Conservation (phyloP, 2,888 invertebrate genomes). For the Rutpela maculata region DNA sequence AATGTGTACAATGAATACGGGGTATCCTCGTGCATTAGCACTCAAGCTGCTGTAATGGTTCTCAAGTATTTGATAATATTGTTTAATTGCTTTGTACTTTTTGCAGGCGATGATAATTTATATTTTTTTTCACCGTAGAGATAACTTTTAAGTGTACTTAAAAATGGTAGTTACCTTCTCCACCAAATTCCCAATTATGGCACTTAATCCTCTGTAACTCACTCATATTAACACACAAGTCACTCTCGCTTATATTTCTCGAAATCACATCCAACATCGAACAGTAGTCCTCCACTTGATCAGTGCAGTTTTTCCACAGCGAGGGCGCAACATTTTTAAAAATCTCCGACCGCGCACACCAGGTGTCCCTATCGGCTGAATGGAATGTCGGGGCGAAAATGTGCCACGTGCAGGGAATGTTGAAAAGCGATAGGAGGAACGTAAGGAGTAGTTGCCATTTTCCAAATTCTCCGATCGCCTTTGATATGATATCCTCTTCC, state of each 20-base stretch:
- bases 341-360: constrained; percentile 81
- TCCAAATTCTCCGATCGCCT: constrained; percentile 84
- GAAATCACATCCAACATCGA: constrained; percentile 75
- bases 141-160: background rate
- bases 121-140: too few relatives aligned
- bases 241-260: constrained; percentile 67
- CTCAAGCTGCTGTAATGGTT: too few relatives aligned
- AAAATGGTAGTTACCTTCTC: constrained; percentile 64
- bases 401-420: constrained; percentile 88
- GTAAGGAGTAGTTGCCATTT: constrained; percentile 86
- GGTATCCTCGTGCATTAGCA: too few relatives aligned
- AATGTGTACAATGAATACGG: too few relatives aligned
- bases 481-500: constrained; percentile 79
- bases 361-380: constrained; percentile 80
- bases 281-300: constrained; percentile 78
- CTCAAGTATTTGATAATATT: too few relatives aligned
- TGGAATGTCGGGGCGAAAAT: constrained; percentile 86
- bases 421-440: constrained; percentile 84
- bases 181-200: constrained; percentile 69
- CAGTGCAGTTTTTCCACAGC: constrained; percentile 82
- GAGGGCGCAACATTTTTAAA: constrained; percentile 75
- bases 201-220: constrained; percentile 62
- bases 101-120: too few relatives aligned
- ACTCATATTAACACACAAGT: constrained; percentile 53
- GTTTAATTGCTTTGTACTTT: too few relatives aligned